Base-by-base conservation (phyloP, 2,113 vertebrate species). In the Artemisiospiza belli region DNA sequence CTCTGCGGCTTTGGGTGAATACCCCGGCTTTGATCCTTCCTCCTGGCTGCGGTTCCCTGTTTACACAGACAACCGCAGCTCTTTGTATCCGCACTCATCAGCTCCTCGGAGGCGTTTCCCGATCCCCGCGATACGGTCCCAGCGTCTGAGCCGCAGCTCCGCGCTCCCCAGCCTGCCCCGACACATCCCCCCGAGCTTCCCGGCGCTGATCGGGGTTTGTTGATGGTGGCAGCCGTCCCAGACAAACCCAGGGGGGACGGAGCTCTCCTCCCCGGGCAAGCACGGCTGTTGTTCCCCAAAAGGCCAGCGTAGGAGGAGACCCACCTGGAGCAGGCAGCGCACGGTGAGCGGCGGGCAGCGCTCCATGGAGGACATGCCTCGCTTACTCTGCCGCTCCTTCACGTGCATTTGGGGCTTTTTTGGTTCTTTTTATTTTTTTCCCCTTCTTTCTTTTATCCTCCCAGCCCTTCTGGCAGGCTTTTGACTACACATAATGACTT, bases 381-480 rank as follows among this genome's bases (percentile, higher is more conserved):
- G 8, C 69, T 76, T 80, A 10, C 86, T 35, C 89, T 63, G 76
- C 83, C 88, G 82, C 96, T 96, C 91, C 94, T 82, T 88, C 78
- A 81, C 39, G 28, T 87, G 90, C 90, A 43, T 72, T 51, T 64
- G 52, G 46, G 76, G 24, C 0, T 3, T 27, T 27, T 58, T 77
- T 61, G 12, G 11, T 57, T 49, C 47, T 57, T 17, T 66, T 77
- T 55, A 10, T 79, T 44, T 35, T 39, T 80, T 39, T 44, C n/a
- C 37, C 6, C 0, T 43, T 13, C 44, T 91, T 61, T 23, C 95
- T 96, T 97, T 97, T 89, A 95, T 97, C 95, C 88, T 95, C 82
- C 58, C 43, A 46, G 78, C 83, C 92, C 87, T 94, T 82, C 96
- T 96, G 97, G 97, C 93, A 92, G 87, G 83, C 73, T 72, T 66